Percentiles rank a stretch among this genome's conserved stretches.
phyloP scores from a whole-genome alignment of 2,888 invertebrate species.

The Pharmacophagus antenor region DNA sequence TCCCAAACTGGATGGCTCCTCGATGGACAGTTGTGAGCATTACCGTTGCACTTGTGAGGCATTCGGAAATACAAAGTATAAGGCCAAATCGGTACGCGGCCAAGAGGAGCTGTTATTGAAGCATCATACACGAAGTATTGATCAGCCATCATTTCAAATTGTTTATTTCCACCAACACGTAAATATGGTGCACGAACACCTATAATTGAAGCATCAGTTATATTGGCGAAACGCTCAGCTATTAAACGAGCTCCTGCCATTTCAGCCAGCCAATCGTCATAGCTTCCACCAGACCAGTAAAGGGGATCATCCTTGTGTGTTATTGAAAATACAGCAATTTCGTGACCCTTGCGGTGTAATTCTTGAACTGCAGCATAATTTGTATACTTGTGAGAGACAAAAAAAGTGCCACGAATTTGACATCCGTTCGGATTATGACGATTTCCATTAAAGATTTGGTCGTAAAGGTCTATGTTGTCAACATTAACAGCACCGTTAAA shows the following conservation, averaged over 20 bases:
- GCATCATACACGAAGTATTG: conserved; percentile 97
- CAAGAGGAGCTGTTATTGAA: conserved; percentile 93
- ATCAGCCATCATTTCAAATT: conserved; percentile 98
- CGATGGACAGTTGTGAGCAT: conserved; percentile 95
- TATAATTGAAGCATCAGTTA: conserved; percentile 94
- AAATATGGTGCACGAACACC: conserved; percentile 94
- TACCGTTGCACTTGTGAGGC: conserved; percentile 97
- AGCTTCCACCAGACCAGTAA: conserved; percentile 93
- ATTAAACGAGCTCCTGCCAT: conserved; percentile 95
- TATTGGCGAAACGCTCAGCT: conserved; percentile 93
- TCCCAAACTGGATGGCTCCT: conserved; percentile 97
- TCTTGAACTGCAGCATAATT: conserved; percentile 95
- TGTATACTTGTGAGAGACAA: conserved; percentile 94
- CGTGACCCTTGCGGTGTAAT: conserved; percentile 93
- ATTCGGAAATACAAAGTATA: conserved; percentile 98
- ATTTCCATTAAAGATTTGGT: conserved; percentile 92
- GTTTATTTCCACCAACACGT: conserved; percentile 95
- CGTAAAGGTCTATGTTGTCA: conserved; percentile 95
- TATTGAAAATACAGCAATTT: conserved; percentile 94
- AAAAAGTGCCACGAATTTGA: conserved; percentile 93
- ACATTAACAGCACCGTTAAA: conserved; percentile 96
- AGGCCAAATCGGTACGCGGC: conserved; percentile 97
- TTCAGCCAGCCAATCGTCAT: conserved; percentile 96
- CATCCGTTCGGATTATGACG: conserved; percentile 94
- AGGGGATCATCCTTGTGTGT: conserved; percentile 96